A percentile compares a stretch with the other conserved stretches of the same genome.
These are phyloP conservation scores for Orchesella flavescens DNA, from an alignment of 2,888 invertebrate genomes.

Conservation along the genomic window DNA sequence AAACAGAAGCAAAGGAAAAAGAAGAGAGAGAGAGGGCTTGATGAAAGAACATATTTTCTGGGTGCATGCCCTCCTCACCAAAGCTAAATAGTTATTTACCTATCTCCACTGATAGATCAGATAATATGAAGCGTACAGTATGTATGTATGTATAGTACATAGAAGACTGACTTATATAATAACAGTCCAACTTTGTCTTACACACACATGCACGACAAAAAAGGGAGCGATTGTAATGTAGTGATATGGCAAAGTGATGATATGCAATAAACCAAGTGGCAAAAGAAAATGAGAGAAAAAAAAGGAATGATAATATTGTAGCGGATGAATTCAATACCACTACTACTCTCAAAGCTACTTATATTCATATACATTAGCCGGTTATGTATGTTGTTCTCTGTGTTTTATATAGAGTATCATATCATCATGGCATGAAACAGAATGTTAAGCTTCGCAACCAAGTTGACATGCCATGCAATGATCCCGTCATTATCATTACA, in stretches of 20 bases:
- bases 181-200: not conserved
- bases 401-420: not conserved
- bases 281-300: not conserved
- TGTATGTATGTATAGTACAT: not conserved
- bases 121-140: too few species aligned
- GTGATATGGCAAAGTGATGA: conserved; percentile 31
- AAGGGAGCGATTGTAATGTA: conserved; percentile 10
- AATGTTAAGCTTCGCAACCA: conserved; percentile 1
- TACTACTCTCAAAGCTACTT: not conserved
- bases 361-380: not conserved
- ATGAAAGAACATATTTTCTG: not conserved
- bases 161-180: not conserved
- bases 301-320: conserved; percentile 2
- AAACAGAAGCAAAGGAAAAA: not conserved
- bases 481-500: conserved; percentile 34
- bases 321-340: not conserved
- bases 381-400: not conserved
- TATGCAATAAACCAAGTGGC: conserved; percentile 28
- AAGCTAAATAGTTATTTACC: not conserved
- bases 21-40: not conserved
- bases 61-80: conserved; percentile 47
- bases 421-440: not conserved
- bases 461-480: conserved; percentile 50
- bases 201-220: not conserved
- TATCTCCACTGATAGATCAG: not conserved